phyloP scores from a whole-genome alignment of 2,888 invertebrate genomes.

The Malthinus seriepunctatus region DNA sequence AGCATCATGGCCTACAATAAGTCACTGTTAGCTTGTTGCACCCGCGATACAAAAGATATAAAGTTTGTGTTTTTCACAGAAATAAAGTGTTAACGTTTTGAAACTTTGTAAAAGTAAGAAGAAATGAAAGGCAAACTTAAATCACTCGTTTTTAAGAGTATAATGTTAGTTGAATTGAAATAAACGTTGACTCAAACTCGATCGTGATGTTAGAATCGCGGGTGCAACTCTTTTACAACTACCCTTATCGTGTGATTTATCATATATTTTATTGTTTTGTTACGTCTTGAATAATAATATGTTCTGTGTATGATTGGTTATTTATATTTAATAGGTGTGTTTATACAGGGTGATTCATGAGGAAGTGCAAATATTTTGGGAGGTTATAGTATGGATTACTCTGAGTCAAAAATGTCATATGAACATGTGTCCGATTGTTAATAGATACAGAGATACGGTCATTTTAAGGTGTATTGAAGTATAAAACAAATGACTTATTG shows the following conservation, averaged over 20 bases:
- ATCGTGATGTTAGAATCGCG: background rate
- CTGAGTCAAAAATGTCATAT: too few species aligned
- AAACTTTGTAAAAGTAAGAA: constrained; percentile 9
- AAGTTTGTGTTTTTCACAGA: background rate
- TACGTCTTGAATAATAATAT: constrained; percentile 14
- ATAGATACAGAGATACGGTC: too few species aligned
- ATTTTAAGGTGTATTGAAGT: too few species aligned
- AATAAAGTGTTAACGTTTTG: constrained; percentile 6
- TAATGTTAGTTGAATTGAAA: background rate
- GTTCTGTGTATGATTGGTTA: constrained; percentile 12
- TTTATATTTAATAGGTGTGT: too few species aligned
- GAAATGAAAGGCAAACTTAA: constrained; percentile 5
- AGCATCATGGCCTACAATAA: constrained; percentile 1
- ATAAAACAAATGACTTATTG: too few species aligned
- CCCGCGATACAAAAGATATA: constrained; percentile 7
- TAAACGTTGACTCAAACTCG: constrained; percentile 12
- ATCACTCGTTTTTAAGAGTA: background rate
- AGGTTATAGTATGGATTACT: too few species aligned
- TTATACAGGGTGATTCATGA: too few species aligned
- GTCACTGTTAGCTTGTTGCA: constrained; percentile 4
- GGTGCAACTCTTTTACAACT: background rate
- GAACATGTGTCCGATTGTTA: too few species aligned
- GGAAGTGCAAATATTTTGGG: too few species aligned
- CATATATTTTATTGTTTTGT: constrained; percentile 8
- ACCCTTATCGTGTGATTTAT: too few species aligned